A percentile compares a stretch with the other conserved stretches of the same genome.
Evolutionary conservation across 2,888 invertebrate species (phyloP).

Genomic region (Luperina nickerlii): DNA sequence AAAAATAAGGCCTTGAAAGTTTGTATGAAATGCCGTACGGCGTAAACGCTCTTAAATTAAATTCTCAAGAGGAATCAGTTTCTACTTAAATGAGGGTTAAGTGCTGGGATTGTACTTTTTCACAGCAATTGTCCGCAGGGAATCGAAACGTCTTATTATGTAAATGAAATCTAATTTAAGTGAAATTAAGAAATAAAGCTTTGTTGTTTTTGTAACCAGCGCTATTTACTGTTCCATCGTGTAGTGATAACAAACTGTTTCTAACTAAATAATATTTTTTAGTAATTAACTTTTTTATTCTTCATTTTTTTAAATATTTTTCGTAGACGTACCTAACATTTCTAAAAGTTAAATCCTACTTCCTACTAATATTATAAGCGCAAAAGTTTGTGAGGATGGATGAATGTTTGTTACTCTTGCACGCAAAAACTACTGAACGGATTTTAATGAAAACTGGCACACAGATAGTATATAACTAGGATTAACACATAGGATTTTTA

Average conservation of each 20-base stretch:
- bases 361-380: no score
- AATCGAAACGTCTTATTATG: slow-evolving; percentile 16
- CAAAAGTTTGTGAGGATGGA: no score
- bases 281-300: background rate
- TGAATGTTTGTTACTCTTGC: no score
- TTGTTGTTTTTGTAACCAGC: background rate
- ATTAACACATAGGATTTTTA: no score
- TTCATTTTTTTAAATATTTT: background rate
- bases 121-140: slow-evolving; percentile 11
- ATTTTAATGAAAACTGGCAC: no score
- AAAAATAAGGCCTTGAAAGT: no score
- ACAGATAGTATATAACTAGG: no score
- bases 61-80: slow-evolving; percentile 28
- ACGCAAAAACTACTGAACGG: no score
- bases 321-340: no score
- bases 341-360: background rate
- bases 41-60: slow-evolving; percentile 8
- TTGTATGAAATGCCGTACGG: no score
- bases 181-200: background rate
- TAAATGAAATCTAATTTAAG: slow-evolving; percentile 11
- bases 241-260: background rate
- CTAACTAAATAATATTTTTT: background rate
- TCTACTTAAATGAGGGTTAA: slow-evolving; percentile 18
- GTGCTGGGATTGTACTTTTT: slow-evolving; percentile 27
- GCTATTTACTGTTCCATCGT: background rate